These are phyloP conservation scores for Palythoa caribaeorum DNA, from an alignment of 92 coral and sea anemone species.

Conservation along the genomic window DNA sequence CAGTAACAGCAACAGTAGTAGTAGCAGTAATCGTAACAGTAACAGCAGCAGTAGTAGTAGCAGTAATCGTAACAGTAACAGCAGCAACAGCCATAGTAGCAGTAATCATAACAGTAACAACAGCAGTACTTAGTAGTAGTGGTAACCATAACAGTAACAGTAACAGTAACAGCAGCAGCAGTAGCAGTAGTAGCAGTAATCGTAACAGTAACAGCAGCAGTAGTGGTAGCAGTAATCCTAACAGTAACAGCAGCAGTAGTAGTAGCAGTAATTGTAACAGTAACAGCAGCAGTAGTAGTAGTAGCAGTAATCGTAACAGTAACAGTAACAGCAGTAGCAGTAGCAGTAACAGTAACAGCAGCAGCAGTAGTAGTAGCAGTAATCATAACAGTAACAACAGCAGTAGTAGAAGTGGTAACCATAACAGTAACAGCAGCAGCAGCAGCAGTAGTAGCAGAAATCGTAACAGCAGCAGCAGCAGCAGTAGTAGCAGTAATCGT, in stretches of 20 bases:
- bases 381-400: too few species aligned
- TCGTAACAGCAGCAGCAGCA: too few species aligned
- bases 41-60: neutral
- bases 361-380: too few species aligned
- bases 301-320: too few species aligned
- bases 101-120: neutral
- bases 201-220: neutral
- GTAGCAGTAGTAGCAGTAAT: neutral
- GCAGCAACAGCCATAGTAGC: neutral
- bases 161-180: neutral
- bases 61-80: neutral
- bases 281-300: neutral
- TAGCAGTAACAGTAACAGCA: too few species aligned
- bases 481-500: too few species aligned
- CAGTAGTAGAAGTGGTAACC: too few species aligned
- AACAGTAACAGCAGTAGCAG: too few species aligned
- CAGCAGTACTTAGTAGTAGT: neutral
- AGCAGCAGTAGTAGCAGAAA: too few species aligned
- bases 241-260: neutral
- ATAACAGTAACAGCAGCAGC: too few species aligned
- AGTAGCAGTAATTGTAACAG: neutral
- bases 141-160: neutral
- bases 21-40: too few species aligned
- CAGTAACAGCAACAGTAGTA: too few species aligned
- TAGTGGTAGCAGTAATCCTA: neutral